Evolutionary conservation across 2,888 invertebrate species (phyloP).

Genomic region (Dryobotodes eremita): DNA sequence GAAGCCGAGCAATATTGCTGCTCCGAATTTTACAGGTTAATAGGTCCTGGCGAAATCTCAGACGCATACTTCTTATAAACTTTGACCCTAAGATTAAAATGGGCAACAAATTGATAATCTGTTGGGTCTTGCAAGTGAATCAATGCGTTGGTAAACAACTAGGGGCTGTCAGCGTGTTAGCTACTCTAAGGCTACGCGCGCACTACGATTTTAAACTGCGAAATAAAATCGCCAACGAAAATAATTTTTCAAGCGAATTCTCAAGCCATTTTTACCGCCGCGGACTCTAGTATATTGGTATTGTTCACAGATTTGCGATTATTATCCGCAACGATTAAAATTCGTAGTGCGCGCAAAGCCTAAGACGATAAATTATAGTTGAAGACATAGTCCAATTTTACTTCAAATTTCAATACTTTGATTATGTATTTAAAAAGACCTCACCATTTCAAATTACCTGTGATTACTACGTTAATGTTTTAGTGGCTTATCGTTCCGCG

Average conservation of each 20-base stretch:
- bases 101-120: neutral
- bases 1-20: neutral
- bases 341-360: too few species aligned
- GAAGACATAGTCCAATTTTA: neutral
- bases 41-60: neutral
- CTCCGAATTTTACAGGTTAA: neutral
- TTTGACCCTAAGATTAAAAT: neutral
- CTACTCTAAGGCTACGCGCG: too few species aligned
- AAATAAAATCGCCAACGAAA: too few species aligned
- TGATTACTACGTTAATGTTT: constrained; percentile 41
- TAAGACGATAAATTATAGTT: neutral
- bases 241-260: too few species aligned
- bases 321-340: too few species aligned
- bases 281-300: too few species aligned
- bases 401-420: constrained; percentile 2
- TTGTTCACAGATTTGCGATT: too few species aligned
- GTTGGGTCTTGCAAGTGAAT: neutral
- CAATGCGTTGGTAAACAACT: neutral
- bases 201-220: too few species aligned
- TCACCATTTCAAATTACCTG: constrained; percentile 50
- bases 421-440: constrained; percentile 1
- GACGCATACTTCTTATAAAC: neutral
- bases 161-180: neutral
- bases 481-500: constrained; percentile 38
- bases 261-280: too few species aligned